Evolutionary conservation across 2,888 invertebrate genomes (phyloP).

Genomic region (Dione juno): DNA sequence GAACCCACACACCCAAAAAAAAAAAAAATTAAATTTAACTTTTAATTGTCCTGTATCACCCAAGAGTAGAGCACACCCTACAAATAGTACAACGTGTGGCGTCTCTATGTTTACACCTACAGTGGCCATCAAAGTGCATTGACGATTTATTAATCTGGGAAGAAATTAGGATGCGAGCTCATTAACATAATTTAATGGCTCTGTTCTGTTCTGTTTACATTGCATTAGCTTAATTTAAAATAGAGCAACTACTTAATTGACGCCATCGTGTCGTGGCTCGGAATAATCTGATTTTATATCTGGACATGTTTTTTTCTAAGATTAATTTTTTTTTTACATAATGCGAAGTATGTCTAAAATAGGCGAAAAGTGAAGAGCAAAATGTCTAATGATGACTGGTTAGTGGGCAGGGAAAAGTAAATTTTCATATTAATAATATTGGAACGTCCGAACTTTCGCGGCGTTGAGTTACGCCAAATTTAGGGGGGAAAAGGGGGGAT

Average conservation of each 20-base stretch:
- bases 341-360: no score
- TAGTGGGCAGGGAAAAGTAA: no score
- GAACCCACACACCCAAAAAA: no score
- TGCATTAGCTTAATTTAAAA: neutral
- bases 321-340: no score
- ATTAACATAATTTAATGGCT: constrained; percentile 39
- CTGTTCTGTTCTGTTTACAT: constrained; percentile 9
- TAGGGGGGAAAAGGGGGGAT: no score
- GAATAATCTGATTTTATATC: neutral
- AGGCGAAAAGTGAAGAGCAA: no score
- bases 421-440: no score
- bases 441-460: no score
- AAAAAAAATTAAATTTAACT: no score
- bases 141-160: constrained; percentile 43
- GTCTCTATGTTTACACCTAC: constrained; percentile 43
- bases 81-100: constrained; percentile 30
- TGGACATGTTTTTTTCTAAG: neutral
- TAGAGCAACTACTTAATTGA: constrained; percentile 11
- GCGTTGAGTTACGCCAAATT: no score
- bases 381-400: no score
- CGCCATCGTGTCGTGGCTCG: neutral
- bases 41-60: neutral
- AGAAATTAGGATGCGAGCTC: constrained; percentile 39
- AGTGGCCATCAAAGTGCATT: constrained; percentile 39
- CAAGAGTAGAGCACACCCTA: neutral